These are phyloP conservation scores for Sanderia malayensis DNA, from an alignment of 30 jellyfish, hydroid and myxozoan species.

Conservation along the genomic window DNA sequence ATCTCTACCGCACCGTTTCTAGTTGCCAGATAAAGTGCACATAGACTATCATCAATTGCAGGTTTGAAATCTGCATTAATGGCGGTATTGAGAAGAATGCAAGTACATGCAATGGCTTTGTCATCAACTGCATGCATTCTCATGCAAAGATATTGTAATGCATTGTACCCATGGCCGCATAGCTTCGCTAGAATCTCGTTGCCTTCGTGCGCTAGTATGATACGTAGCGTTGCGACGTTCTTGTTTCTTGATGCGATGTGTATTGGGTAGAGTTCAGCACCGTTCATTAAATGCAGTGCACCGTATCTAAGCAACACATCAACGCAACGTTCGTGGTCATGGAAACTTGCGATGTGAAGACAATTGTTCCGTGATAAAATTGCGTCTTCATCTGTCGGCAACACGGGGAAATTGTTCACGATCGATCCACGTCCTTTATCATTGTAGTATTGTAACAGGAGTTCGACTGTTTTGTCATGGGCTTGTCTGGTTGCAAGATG, in stretches of 20 bases:
- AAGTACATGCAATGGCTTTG: slow-evolving; percentile 79
- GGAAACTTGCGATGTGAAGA: slow-evolving; percentile 77
- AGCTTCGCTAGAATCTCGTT: slow-evolving; percentile 18
- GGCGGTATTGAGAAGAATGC: slow-evolving; percentile 85
- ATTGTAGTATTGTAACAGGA: slow-evolving; percentile 43
- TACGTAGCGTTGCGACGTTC: slow-evolving; percentile 63
- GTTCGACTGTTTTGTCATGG: slow-evolving; percentile 60
- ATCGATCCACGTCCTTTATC: slow-evolving; percentile 26
- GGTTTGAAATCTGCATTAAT: slow-evolving; percentile 53
- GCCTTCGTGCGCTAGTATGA: slow-evolving; percentile 57
- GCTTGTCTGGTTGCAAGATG: slow-evolving; percentile 84
- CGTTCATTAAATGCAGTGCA: slow-evolving; percentile 80
- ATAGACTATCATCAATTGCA: slow-evolving; percentile 49
- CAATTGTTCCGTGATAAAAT: slow-evolving; percentile 54
- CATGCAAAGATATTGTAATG: slow-evolving; percentile 83
- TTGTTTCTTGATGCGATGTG: slow-evolving; percentile 67
- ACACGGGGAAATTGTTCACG: slow-evolving; percentile 68
- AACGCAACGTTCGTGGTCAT: slow-evolving; percentile 82
- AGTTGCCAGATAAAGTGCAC: slow-evolving; percentile 70
- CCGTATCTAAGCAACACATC: slow-evolving; percentile 64
- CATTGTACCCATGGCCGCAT: slow-evolving; percentile 52
- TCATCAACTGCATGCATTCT: slow-evolving; percentile 63
- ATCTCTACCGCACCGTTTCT: slow-evolving; percentile 86
- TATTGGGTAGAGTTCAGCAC: slow-evolving; percentile 66
- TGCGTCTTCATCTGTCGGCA: not conserved